Conservation (phyloP, 2,113 vertebrate species). For the Oncorhynchus kisutch region DNA sequence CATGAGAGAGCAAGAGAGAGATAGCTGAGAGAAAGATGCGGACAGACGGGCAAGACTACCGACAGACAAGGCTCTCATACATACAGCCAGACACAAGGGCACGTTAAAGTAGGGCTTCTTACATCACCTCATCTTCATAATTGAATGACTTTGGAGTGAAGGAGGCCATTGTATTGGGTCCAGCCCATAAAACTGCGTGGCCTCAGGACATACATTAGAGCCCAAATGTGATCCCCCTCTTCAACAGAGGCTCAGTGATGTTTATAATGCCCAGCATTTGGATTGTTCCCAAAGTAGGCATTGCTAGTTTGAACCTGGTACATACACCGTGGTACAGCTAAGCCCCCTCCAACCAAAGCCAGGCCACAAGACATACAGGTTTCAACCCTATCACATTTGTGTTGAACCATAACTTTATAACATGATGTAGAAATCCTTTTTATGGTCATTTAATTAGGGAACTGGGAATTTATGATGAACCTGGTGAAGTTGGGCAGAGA, state of each 20-base stretch:
- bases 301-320: slow-evolving; percentile 1
- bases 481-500: not conserved
- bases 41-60: not conserved
- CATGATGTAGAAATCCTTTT: not conserved
- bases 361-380: too few relatives aligned
- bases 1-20: not conserved
- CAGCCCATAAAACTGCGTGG: slow-evolving; percentile 44
- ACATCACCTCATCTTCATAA: slow-evolving; percentile 9
- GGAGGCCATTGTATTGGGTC: slow-evolving; percentile 36
- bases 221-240: slow-evolving; percentile 40
- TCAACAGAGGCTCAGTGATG: not conserved
- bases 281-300: slow-evolving; percentile 22
- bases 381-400: not conserved
- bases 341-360: not conserved
- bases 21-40: slow-evolving; percentile 11
- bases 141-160: slow-evolving; percentile 24
- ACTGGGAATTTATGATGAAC: not conserved
- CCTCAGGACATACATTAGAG: slow-evolving; percentile 39
- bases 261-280: slow-evolving; percentile 1
- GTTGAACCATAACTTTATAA: too few relatives aligned
- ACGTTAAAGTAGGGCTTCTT: not conserved
- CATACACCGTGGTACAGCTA: not conserved
- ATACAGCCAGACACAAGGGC: slow-evolving; percentile 1
- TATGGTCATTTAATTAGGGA: not conserved
- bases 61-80: not conserved